Conservation (phyloP, 2,797 vertebrate genomes). For the Notamacropus eugenii region DNA sequence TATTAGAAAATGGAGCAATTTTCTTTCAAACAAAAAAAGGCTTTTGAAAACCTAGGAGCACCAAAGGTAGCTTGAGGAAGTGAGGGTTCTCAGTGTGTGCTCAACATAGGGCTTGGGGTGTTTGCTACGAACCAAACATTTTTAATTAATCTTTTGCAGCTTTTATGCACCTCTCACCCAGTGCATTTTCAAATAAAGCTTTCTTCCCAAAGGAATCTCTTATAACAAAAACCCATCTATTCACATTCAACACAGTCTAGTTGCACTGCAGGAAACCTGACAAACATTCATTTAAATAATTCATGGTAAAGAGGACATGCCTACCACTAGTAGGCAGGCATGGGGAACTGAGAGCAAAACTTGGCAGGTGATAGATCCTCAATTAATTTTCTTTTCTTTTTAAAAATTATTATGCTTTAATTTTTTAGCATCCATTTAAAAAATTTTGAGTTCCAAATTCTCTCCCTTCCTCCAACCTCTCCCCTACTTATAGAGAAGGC, state of each 20-base stretch:
- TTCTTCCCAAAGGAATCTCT: background rate
- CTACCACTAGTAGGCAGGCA: background rate
- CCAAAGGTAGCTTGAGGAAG: conserved; percentile 1
- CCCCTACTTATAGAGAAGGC: background rate
- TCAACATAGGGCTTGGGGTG: background rate
- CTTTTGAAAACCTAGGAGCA: background rate
- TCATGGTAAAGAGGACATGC: background rate
- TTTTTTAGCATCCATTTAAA: background rate
- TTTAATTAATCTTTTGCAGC: conserved; percentile 37
- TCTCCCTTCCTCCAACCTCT: background rate
- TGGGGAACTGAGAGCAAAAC: background rate
- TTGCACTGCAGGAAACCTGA: background rate
- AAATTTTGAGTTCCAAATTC: background rate
- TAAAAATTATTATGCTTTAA: background rate
- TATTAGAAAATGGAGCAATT: conserved; percentile 27
- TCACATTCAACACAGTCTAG: conserved; percentile 11
- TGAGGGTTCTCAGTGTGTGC: conserved; percentile 1
- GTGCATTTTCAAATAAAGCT: conserved; percentile 5
- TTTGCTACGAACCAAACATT: conserved; percentile 15
- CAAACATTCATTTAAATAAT: background rate
- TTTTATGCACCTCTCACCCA: background rate
- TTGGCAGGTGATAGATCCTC: background rate
- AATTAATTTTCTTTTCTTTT: background rate
- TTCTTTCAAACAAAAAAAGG: conserved; percentile 38
- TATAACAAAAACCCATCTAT: background rate